Base-by-base conservation (phyloP, 2,888 invertebrate genomes). In the Crossocerus cetratus region DNA sequence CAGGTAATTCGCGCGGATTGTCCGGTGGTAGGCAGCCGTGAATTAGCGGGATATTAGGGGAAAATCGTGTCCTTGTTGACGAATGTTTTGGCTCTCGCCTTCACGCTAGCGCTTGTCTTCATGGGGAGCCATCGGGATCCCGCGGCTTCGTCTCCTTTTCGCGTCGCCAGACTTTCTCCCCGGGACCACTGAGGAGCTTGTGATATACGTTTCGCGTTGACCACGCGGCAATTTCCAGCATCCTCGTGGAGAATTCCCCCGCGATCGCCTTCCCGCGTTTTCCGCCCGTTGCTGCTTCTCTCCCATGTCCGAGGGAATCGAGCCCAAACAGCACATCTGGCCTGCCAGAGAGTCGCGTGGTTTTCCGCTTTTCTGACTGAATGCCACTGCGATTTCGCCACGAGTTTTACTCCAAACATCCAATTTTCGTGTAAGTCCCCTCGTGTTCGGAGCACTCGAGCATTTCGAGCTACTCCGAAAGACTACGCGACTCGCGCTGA, bases 201-300 rank as follows among this genome's bases (percentile, higher is more conserved):
- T 4, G 32, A 32, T 32, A 32, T n/a, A 32, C 11, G 8, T 32
- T 11, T 32, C 1, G 5, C 8, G 32, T 11, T n/a, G n/a, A n/a
- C 32, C 32, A 32, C 32, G 32, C 32, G 11, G 11, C 11, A 32
- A 32, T 8, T 32, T 32, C 32, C 32, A 32, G 32, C 32, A 32
- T 32, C 32, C 32, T 3, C 32, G 20, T 18, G 20, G 16, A 18
- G 32, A 2, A 32, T 11, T 81, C 78, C 72, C 76, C 78, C 77
- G 81, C 73, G 66, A 74, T 68, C 65, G n/a, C 22, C 43, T 83
- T 86, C 86, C 83, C 86, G 85, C 86, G 83, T 80, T 83, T 84
- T 80, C n/a, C 21, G 22, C 2, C 14, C 14, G 44, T 54, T 43
- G 65, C 45, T 59, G 5, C 5, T 11, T 32, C 32, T 32, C 5